Evolutionary conservation across 2,113 vertebrate species (phyloP), one percentile per base, ranked within the genome.

Genomic region (Festucalex cinctus): DNA sequence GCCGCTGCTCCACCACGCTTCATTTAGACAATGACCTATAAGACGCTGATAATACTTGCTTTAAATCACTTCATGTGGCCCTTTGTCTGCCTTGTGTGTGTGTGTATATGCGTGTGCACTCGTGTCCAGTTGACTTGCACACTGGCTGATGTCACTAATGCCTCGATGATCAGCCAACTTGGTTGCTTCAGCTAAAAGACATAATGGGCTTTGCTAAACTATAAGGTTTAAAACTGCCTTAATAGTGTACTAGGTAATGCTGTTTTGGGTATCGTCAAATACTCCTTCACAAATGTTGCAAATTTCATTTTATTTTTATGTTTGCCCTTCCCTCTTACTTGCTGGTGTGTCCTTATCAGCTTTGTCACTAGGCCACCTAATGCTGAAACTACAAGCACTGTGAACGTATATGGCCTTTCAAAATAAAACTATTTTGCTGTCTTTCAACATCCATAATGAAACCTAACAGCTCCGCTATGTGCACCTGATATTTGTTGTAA

Each of bases 21-120:
- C 90, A 88, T 88, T 86, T 86, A 87, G 81, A 86, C 85, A 81
- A 83, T 86, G 83, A 85, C 88, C 83, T 87, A 86, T 86, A 87
- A 88, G 84, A 86, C 85, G 79, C 75, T 77, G 81, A 85, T 88
- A 85, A 90, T 86, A 87, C 84, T 85, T 19, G 73, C 76, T 73
- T 84, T 90, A 88, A 90, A 90, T 88, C 86, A 86, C 82, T 84
- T 77, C 19, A 68, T 68, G 26, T 71, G 82, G 82, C 77, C 77
- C 78, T 76, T 83, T 78, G 80, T 83, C 83, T 82, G 79, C 77
- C 70, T 39, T 32, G 63, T 76, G 43, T 36, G 48, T 62, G 56
- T 63, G 69, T 24, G 49, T 63, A 62, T 61, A 66, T 57, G 71
- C 32, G 37, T 16, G 63, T 13, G 35, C n/a, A 70, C 41, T 20